Evolutionary conservation across 2,113 vertebrate species (phyloP).

Genomic region (Sula dactylatra): DNA sequence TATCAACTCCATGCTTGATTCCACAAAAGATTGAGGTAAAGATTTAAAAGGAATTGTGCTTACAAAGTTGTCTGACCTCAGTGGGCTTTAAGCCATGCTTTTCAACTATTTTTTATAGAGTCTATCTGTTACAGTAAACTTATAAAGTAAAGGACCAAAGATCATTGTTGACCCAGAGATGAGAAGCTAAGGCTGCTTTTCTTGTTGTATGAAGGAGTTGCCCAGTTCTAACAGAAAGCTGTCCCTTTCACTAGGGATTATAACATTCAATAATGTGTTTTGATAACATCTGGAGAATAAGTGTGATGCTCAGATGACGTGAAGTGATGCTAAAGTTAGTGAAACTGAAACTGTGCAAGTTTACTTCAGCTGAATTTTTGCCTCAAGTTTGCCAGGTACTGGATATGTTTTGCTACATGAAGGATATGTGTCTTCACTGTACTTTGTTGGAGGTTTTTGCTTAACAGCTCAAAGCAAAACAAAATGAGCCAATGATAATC

Average conservation of each 20-base stretch:
- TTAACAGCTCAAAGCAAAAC: neutral
- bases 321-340: neutral
- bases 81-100: neutral
- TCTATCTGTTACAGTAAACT: neutral
- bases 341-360: neutral
- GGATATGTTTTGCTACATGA: neutral
- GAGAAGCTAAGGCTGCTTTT: neutral
- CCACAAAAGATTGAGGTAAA: slow-evolving; percentile 81
- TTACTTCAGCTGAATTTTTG: neutral
- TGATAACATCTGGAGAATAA: neutral
- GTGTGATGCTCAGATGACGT: neutral
- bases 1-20: slow-evolving; percentile 65
- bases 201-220: neutral
- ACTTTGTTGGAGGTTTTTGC: neutral
- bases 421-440: neutral
- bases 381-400: neutral
- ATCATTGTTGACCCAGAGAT: neutral
- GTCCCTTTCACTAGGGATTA: neutral
- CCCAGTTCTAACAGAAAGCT: neutral
- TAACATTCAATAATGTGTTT: neutral
- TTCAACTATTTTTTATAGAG: neutral
- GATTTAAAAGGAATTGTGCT: neutral
- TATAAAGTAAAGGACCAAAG: neutral
- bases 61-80: neutral
- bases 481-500: neutral